Evolutionary conservation across 2,113 vertebrate genomes (phyloP).

Genomic region (Syrmaticus mikado): DNA sequence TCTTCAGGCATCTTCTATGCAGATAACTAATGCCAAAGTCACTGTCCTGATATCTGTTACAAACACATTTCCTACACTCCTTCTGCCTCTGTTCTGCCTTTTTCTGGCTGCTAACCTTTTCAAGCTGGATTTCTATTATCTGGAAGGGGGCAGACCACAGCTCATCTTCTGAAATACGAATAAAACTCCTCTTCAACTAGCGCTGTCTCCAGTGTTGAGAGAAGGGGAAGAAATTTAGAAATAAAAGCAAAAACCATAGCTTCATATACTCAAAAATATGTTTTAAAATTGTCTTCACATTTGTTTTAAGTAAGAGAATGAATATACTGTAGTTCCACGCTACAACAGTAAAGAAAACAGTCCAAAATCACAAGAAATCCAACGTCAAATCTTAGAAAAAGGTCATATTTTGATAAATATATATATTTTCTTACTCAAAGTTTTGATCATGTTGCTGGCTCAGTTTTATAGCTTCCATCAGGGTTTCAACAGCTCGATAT

Average conservation of each 20-base stretch:
- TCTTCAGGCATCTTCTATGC: constrained; percentile 34
- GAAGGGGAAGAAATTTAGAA: constrained; percentile 10
- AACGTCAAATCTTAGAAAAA: background rate
- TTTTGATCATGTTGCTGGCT: constrained; percentile 79
- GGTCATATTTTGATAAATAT: background rate
- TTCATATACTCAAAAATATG: background rate
- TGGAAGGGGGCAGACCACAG: constrained; percentile 33
- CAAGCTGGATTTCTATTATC: constrained; percentile 54
- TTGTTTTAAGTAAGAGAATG: background rate
- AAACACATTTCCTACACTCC: constrained; percentile 52
- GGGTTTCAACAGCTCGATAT: constrained; percentile 61
- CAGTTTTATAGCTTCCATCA: constrained; percentile 80
- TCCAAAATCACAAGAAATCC: background rate
- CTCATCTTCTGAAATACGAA: constrained; percentile 50
- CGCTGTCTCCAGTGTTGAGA: constrained; percentile 22
- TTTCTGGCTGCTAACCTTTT: constrained; percentile 67
- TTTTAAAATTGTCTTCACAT: background rate
- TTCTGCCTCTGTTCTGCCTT: constrained; percentile 36
- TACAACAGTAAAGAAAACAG: background rate
- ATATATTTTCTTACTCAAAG: constrained; percentile 77
- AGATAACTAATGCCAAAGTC: constrained; percentile 61
- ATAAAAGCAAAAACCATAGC: background rate
- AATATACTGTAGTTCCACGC: background rate
- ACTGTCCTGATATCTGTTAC: constrained; percentile 53
- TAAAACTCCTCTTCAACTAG: constrained; percentile 34